Conservation (phyloP, 2,888 invertebrate species). For the Drosophila neutralis region DNA sequence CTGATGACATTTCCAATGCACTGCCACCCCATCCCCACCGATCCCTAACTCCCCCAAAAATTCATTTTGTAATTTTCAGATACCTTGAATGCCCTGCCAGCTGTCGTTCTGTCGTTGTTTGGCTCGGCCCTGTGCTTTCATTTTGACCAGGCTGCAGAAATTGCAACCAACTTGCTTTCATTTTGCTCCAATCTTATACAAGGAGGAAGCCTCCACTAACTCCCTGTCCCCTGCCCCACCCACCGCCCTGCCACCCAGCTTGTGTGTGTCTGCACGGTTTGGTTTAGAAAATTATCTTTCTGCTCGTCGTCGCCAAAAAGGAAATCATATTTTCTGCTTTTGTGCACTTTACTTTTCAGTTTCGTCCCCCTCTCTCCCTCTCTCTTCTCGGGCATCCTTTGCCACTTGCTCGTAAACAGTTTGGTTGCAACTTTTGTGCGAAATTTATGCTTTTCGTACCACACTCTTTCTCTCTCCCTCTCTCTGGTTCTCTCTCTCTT, state of each 20-base stretch:
- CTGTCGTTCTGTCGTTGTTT: constrained; percentile 55
- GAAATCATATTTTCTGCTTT: constrained; percentile 84
- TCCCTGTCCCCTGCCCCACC: background rate
- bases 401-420: constrained; percentile 73
- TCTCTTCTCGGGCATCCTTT: constrained; percentile 7
- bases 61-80: constrained; percentile 78
- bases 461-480: constrained; percentile 10
- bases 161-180: constrained; percentile 70
- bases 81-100: constrained; percentile 64
- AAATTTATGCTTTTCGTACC: constrained; percentile 78
- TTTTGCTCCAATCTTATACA: constrained; percentile 49
- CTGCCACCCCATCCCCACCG: background rate
- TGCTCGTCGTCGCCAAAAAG: constrained; percentile 82
- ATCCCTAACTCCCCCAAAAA: constrained; percentile 39
- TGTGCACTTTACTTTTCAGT: constrained; percentile 82
- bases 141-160: constrained; percentile 78
- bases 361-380: constrained; percentile 29
- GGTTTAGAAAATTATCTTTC: constrained; percentile 83
- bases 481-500: background rate
- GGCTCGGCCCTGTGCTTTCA: constrained; percentile 41
- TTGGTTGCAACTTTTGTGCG: constrained; percentile 82
- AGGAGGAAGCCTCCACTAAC: constrained; percentile 6
- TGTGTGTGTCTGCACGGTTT: constrained; percentile 40
- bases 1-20: constrained; percentile 79
- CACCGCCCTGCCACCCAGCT: constrained; percentile 7